Percentiles rank a stretch among this genome's conserved stretches.
Conservation (phyloP, 2,888 invertebrate species). For the Isotomurus palustris region DNA sequence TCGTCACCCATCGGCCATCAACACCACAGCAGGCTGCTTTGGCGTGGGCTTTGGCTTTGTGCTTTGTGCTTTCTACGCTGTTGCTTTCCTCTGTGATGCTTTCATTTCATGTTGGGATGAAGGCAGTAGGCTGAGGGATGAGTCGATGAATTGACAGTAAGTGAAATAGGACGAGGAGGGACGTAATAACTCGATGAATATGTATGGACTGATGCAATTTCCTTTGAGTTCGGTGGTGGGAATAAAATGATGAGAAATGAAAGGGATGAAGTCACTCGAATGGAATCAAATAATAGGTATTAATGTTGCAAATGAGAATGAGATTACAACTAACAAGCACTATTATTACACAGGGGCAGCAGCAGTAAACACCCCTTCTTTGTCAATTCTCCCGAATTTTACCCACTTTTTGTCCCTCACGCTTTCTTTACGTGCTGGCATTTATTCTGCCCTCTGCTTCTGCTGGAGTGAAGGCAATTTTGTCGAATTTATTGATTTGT, state of each 20-base stretch:
- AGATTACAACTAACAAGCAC: slow-evolving; percentile 35
- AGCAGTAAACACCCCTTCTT: background rate
- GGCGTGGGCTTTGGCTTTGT: no score
- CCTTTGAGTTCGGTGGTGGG: slow-evolving; percentile 5
- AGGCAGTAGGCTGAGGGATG: no score
- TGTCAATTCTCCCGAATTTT: no score
- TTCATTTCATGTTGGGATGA: no score
- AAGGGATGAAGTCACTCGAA: slow-evolving; percentile 36
- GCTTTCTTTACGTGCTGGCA: no score
- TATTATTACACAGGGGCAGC: slow-evolving; percentile 1
- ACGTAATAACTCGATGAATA: slow-evolving; percentile 35
- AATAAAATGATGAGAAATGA: slow-evolving; percentile 36
- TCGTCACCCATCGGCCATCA: no score
- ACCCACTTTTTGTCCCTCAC: no score
- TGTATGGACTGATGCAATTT: slow-evolving; percentile 21
- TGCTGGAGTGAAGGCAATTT: background rate
- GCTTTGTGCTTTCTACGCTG: no score
- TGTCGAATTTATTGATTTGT: background rate
- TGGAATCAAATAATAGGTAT: slow-evolving; percentile 43
- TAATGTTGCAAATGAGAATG: slow-evolving; percentile 41
- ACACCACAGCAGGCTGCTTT: no score
- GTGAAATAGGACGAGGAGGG: slow-evolving; percentile 4
- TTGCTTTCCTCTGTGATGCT: no score
- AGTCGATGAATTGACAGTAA: slow-evolving; percentile 15
- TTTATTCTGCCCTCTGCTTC: background rate